A percentile compares a stretch with the other conserved stretches of the same genome.
Evolutionary conservation across 2,113 vertebrate species (phyloP).

Genomic region (Macrotus californicus): DNA sequence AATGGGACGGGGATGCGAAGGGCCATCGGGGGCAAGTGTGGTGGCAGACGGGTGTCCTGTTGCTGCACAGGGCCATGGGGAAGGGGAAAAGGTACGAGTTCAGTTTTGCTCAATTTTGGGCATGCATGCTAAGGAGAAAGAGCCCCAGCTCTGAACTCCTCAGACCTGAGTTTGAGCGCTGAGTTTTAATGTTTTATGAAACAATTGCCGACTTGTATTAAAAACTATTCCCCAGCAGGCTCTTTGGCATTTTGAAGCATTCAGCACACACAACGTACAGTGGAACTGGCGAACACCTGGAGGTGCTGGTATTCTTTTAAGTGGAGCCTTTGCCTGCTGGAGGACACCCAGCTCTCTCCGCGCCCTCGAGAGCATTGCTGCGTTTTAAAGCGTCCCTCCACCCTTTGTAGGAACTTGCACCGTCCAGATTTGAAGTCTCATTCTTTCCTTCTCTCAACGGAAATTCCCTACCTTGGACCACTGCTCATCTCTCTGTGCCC

Average conservation of each 20-base stretch:
- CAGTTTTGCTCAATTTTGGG: background rate
- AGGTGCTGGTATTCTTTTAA: background rate
- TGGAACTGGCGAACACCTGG: background rate
- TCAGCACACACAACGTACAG: background rate
- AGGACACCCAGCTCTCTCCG: fast-evolving
- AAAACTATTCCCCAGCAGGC: conserved; percentile 15
- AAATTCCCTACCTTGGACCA: background rate
- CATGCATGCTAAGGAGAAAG: background rate
- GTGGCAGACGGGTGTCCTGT: background rate
- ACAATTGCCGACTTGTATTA: background rate
- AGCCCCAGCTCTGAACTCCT: background rate
- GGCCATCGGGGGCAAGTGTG: background rate
- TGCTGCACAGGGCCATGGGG: background rate
- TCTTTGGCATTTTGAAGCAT: background rate
- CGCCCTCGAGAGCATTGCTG: fast-evolving
- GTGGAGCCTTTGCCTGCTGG: fast-evolving
- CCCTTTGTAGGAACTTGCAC: background rate
- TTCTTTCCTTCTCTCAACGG: background rate
- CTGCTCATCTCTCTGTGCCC: background rate
- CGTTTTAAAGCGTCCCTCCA: fast-evolving
- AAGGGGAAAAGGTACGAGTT: background rate
- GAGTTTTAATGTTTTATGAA: background rate
- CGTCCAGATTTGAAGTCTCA: background rate
- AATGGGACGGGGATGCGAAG: background rate
- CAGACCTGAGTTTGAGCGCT: background rate